Evolutionary conservation across 1,140 invertebrate species (phyloP).

Genomic region (Scaptodrosophila lebanonensis): DNA sequence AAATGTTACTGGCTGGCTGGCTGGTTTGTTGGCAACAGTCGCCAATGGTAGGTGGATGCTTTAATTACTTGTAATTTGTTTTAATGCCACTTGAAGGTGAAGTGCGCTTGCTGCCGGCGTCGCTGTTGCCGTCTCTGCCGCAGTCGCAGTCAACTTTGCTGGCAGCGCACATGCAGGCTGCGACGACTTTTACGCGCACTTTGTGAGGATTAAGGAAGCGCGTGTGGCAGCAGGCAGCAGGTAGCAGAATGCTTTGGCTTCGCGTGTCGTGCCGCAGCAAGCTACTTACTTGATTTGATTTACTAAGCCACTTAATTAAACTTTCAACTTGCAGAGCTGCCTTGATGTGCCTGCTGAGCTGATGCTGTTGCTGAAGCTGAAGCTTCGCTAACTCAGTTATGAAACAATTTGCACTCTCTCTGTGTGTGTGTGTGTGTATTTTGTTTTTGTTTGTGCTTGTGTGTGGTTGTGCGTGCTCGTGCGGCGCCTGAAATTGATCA

Average conservation of each 20-base stretch:
- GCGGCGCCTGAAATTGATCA: conserved; percentile 42
- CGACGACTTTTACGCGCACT: too few species aligned
- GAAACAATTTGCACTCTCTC: conserved; percentile 47
- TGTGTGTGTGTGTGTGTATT: not conserved
- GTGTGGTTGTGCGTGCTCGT: conserved; percentile 10
- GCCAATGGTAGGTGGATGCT: conserved; percentile 52
- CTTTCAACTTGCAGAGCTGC: conserved; percentile 36
- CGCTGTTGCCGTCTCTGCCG: not conserved
- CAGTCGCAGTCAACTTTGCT: too few species aligned
- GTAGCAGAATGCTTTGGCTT: conserved; percentile 3
- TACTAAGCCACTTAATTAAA: conserved; percentile 65
- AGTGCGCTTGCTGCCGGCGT: conserved; percentile 22
- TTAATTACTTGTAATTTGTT: conserved; percentile 75
- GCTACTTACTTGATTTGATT: conserved; percentile 67
- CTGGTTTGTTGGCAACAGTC: conserved; percentile 12
- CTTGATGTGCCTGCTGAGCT: not conserved
- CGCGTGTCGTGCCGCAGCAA: conserved; percentile 14
- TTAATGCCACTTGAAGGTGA: conserved; percentile 61
- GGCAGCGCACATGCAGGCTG: too few species aligned
- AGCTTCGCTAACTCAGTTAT: conserved; percentile 59
- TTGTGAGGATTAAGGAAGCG: not conserved
- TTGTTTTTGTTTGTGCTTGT: conserved; percentile 7
- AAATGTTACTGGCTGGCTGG: not conserved
- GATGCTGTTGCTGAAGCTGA: conserved; percentile 8
- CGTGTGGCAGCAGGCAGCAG: conserved; percentile 12